Evolutionary conservation across 2,113 vertebrate species (phyloP).

Genomic region (Copsychus sechellarum): DNA sequence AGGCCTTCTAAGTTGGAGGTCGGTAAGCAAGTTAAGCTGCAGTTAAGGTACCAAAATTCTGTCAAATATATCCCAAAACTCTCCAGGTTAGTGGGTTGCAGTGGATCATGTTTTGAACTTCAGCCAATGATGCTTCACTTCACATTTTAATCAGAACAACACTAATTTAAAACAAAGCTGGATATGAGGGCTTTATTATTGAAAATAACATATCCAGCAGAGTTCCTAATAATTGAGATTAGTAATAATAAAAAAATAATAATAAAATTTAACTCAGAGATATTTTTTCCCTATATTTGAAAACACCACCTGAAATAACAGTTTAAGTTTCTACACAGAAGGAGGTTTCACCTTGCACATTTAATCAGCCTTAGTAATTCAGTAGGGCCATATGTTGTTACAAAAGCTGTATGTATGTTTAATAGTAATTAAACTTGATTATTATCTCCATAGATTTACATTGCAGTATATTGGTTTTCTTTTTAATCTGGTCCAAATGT

Average conservation of each 20-base stretch:
- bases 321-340: background rate
- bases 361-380: background rate
- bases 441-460: background rate
- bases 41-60: background rate
- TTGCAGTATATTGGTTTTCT: slow-evolving; percentile 7
- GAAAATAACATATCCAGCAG: background rate
- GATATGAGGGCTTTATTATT: background rate
- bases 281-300: background rate
- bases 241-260: background rate
- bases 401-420: background rate
- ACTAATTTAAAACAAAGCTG: background rate
- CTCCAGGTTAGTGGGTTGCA: background rate
- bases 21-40: background rate
- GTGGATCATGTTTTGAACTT: background rate
- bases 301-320: background rate
- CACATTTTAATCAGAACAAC: background rate
- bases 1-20: background rate
- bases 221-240: background rate
- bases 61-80: background rate
- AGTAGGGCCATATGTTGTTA: background rate
- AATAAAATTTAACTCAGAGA: background rate
- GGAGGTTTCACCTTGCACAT: background rate
- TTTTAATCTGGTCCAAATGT: background rate
- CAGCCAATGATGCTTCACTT: background rate
- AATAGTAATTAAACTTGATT: slow-evolving; percentile 2